Base-by-base conservation (phyloP, 2,113 vertebrate species). In the Suncus etruscus region DNA sequence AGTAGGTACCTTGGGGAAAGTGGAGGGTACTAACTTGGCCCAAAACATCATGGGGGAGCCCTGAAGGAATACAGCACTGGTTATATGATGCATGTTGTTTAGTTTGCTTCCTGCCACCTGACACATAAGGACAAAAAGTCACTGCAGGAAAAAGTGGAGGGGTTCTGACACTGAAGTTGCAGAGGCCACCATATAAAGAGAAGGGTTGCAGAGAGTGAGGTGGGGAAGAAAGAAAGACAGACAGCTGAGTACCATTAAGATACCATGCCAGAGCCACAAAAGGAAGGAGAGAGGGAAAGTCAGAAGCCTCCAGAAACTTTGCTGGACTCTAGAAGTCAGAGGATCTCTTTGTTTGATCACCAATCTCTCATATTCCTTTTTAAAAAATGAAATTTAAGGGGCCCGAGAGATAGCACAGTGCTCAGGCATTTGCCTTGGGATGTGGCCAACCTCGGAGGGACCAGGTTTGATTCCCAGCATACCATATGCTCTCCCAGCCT, bases 51-150 rank as follows among this genome's bases (percentile, higher is more conserved):
- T 22, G 45, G 8, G 32, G 9, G 12, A 24, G 11, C 18, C 66
- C 27, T 24, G 11, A 24, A 77, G 39, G 51, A 75, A 78, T 83
- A 11, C 22, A 31, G 11, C 10, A 48, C 27, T 15, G 47, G 73
- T 47, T 66, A 73, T 39, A 24, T 27, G 50, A 31, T 5, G 20
- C 20, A n/a, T 51, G 50, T 31, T 3, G 31, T 3, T 73, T 24
- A 24, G 24, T 1, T 29, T 51, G 69, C 69, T 85, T 61, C 75
- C 73, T 48, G 32, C 22, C 66, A 29, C 66, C 63, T 69, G 48
- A 70, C 51, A 75, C 61, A 8, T 2, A 10, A 24, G 58, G 69
- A 0, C 0, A 18, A 8, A 54, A n/a, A 6, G 22, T 1, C 11
- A 3, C 66, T 22, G 18, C 3, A 16, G 16, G 58, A 61, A 2